Conservation (phyloP, 2,888 invertebrate species). For the Nemotelus nigrinus region DNA sequence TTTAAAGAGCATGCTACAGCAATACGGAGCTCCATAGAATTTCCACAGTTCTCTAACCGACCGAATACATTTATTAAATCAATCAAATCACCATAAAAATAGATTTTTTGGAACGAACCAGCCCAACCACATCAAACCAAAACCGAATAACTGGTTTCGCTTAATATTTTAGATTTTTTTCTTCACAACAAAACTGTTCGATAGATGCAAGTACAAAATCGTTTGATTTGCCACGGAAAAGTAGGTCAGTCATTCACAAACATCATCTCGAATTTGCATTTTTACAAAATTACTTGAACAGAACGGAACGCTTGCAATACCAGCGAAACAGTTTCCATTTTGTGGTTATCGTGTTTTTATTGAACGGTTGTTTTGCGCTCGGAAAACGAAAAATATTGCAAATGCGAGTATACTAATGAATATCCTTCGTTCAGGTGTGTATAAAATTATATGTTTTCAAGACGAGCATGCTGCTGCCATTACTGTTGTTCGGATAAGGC, state of each 20-base stretch:
- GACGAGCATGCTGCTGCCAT: neutral
- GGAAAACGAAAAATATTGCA: neutral
- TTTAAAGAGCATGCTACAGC: too few relatives aligned
- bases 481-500: neutral
- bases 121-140: too few relatives aligned
- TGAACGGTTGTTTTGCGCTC: constrained; percentile 8
- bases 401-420: neutral
- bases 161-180: neutral
- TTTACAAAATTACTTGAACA: neutral
- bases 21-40: too few relatives aligned
- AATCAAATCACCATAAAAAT: too few relatives aligned
- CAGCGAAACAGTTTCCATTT: neutral
- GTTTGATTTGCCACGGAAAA: neutral
- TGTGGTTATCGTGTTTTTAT: neutral
- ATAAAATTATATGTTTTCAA: constrained; percentile 10
- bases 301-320: too few relatives aligned
- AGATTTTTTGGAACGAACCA: too few relatives aligned
- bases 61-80: too few relatives aligned
- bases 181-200: neutral
- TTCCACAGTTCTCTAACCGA: too few relatives aligned
- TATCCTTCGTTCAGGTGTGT: constrained; percentile 13
- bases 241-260: neutral
- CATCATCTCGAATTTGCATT: neutral
- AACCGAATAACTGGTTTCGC: too few relatives aligned
- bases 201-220: neutral